Conservation (phyloP, 2,797 vertebrate species). For the Phyllotis vaccarum region DNA sequence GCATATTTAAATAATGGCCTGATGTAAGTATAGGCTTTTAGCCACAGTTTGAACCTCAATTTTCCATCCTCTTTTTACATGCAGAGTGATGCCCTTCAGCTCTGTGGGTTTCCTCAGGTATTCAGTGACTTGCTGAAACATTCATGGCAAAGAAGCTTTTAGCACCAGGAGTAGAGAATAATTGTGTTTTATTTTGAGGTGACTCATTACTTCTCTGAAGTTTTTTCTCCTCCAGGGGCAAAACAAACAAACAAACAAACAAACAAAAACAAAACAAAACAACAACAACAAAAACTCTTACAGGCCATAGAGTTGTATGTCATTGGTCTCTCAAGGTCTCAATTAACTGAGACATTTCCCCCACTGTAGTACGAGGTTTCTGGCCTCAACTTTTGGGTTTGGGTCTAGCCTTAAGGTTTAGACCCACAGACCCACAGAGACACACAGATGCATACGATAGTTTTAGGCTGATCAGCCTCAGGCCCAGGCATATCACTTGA, state of each 20-base stretch:
- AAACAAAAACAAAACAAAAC: too few species aligned
- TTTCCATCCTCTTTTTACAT: neutral
- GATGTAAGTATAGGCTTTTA: neutral
- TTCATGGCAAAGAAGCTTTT: neutral
- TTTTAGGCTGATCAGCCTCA: too few species aligned
- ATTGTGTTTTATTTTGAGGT: neutral
- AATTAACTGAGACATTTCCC: neutral
- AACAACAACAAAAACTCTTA: neutral
- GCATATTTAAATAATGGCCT: neutral
- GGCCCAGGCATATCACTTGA: too few species aligned
- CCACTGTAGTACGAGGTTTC: too few species aligned
- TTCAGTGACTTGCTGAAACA: neutral
- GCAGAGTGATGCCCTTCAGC: neutral
- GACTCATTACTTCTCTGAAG: neutral
- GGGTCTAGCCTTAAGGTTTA: too few species aligned
- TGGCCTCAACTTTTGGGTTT: too few species aligned
- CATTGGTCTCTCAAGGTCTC: neutral
- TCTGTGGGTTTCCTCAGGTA: neutral
- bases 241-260: too few species aligned
- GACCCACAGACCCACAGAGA: too few species aligned
- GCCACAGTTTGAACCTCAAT: fast-evolving
- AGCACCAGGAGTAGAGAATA: neutral
- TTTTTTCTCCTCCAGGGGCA: too few species aligned
- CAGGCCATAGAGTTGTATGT: neutral
- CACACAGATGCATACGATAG: too few species aligned